These are phyloP conservation scores for Hecatera dysodea DNA, from an alignment of 2,888 invertebrate genomes.

Conservation along the genomic window DNA sequence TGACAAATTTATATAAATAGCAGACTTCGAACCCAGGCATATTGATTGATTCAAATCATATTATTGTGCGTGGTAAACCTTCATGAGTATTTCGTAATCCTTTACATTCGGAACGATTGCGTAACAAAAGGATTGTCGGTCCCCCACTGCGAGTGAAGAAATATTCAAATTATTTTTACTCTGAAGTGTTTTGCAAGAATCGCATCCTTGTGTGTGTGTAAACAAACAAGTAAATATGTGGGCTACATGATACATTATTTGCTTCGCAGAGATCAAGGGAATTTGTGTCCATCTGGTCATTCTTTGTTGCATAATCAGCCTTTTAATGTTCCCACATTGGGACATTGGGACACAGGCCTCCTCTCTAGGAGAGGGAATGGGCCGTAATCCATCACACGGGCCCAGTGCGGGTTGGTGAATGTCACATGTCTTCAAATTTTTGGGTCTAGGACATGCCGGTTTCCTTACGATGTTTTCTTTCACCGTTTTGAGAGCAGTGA, in stretches of 20 bases:
- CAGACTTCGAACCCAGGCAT: too few relatives aligned
- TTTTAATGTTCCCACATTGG: too few relatives aligned
- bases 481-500: too few relatives aligned
- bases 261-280: background rate
- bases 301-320: too few relatives aligned
- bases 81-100: constrained; percentile 11
- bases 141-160: constrained; percentile 17
- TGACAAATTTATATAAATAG: too few relatives aligned
- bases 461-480: too few relatives aligned
- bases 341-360: too few relatives aligned
- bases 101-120: constrained; percentile 13
- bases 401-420: too few relatives aligned
- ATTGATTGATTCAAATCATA: background rate
- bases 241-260: constrained; percentile 16
- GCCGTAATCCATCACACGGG: too few relatives aligned
- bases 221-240: constrained; percentile 26
- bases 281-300: background rate
- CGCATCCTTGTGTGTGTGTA: constrained; percentile 2
- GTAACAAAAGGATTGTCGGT: background rate
- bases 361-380: too few relatives aligned
- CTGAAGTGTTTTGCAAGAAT: constrained; percentile 9
- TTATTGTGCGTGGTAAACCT: background rate
- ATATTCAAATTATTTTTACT: constrained; percentile 20
- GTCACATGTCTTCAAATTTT: too few relatives aligned
- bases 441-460: too few relatives aligned